Evolutionary conservation across 2,113 vertebrate genomes (phyloP).

Genomic region (Laticauda colubrina): DNA sequence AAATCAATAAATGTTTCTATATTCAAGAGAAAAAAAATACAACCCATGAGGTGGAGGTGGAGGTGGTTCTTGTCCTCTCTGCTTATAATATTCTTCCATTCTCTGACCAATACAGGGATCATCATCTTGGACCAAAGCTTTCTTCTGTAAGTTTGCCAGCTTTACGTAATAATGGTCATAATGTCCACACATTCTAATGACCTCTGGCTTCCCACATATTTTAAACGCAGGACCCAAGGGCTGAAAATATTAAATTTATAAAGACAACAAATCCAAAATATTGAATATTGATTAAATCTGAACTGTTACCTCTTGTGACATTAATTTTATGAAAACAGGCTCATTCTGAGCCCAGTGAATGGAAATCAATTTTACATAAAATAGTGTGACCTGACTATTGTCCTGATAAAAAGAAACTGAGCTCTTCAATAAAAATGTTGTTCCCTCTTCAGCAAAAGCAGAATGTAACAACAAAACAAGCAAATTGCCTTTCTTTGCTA

Average conservation of each 20-base stretch:
- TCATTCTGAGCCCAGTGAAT: neutral
- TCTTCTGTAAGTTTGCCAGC: slow-evolving; percentile 71
- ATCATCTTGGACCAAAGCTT: slow-evolving; percentile 40
- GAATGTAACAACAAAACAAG: neutral
- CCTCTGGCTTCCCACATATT: slow-evolving; percentile 44
- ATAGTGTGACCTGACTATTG: neutral
- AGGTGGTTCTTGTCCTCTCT: slow-evolving; percentile 32
- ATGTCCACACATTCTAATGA: slow-evolving; percentile 39
- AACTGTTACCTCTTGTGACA: neutral
- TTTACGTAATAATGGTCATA: slow-evolving; percentile 75
- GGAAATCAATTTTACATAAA: neutral
- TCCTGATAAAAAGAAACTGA: neutral
- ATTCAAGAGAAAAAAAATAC: slow-evolving; percentile 19
- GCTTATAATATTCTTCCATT: slow-evolving; percentile 48
- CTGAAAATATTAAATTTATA: slow-evolving; percentile 45
- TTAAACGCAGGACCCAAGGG: slow-evolving; percentile 55
- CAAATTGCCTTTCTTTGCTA: neutral
- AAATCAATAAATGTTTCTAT: neutral
- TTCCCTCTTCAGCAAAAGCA: neutral
- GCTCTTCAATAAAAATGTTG: neutral
- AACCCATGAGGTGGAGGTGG: slow-evolving; percentile 56
- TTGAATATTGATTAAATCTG: neutral
- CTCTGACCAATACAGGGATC: slow-evolving; percentile 42
- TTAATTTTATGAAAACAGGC: neutral
- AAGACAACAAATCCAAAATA: slow-evolving; percentile 10